Evolutionary conservation across 1,140 invertebrate genomes (phyloP), one percentile per base, ranked within the genome.

Genomic region (Anagrus nilaparvatae): DNA sequence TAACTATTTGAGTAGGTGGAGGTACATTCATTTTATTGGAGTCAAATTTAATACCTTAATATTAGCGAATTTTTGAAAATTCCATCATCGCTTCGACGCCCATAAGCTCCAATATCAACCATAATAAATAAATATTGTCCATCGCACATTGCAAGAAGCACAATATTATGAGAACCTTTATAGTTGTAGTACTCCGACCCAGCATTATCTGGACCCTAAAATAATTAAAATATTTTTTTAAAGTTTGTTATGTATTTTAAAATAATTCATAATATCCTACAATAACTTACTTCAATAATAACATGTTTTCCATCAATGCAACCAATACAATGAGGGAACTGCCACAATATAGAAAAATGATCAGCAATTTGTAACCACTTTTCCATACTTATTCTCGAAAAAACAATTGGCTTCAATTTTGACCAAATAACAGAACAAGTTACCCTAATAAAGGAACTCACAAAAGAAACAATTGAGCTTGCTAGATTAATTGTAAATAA

Each of bases 101-200:
- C 37, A 7, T 7, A 28, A 3, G 16, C 8, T 8, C 37, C 27
- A 39, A 39, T 39, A 29, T 39, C 25, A 20, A 30, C 25, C n/a
- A 7, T n/a, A 12, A 8, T 19, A 25, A 39, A 21, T 12, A n/a
- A 4, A n/a, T 35, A 20, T n/a, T 35, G 3, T 16, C 12, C 8
- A 21, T 12, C 18, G 6, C 8, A 3, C 5, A 20, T 5, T 8
- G 18, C 8, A 20, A n/a, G 3, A 35, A 21, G 51, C 17, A 70
- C 63, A 6, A 72, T 59, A 38, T 59, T 66, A 47, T 60, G 59
- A 33, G 48, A 52, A 5, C 55, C 44, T 48, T 71, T 71, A 52
- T 70, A 73, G 50, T 70, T 69, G 44, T 54, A 69, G 50, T 57
- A 70, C 19, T 39, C 20, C 6, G 60, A 64, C 14, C 65, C 66